A percentile compares a stretch with the other conserved stretches of the same genome.
These are phyloP conservation scores for Alces alces DNA, from an alignment of 2,113 vertebrate species.

Conservation along the genomic window DNA sequence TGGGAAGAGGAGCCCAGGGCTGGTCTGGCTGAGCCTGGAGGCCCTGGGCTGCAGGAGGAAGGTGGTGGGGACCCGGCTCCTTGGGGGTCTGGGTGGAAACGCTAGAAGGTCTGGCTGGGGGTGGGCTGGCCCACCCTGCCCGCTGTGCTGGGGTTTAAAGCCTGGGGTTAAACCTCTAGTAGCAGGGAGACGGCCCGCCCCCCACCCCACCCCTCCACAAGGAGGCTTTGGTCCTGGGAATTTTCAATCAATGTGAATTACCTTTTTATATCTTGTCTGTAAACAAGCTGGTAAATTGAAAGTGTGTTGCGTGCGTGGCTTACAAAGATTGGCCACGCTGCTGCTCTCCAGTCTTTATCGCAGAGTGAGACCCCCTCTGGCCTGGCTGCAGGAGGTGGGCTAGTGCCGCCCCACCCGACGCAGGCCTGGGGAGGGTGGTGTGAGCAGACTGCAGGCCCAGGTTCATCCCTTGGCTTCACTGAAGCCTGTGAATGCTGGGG, in stretches of 20 bases:
- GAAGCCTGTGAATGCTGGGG: neutral
- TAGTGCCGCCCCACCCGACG: rapidly evolving
- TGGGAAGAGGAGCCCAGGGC: neutral
- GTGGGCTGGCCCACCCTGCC: neutral
- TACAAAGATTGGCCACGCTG: rapidly evolving
- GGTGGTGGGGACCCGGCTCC: neutral
- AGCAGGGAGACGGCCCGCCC: rapidly evolving
- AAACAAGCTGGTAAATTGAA: rapidly evolving
- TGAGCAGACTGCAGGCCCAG: neutral
- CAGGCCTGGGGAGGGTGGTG: rapidly evolving
- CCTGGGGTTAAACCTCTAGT: neutral
- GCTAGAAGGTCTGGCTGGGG: neutral
- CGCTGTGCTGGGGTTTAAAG: neutral
- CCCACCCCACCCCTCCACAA: too few species aligned
- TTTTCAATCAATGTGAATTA: neutral
- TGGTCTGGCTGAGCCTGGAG: neutral
- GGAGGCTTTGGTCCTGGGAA: neutral
- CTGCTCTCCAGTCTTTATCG: rapidly evolving
- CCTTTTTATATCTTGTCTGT: too few species aligned
- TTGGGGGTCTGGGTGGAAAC: neutral
- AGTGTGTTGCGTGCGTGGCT: rapidly evolving
- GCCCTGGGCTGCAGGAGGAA: neutral
- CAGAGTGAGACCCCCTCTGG: neutral
- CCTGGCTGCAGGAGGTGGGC: neutral
- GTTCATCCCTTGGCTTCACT: too few species aligned